These are phyloP conservation scores for Apotomis capreana DNA, from an alignment of 2,888 invertebrate genomes.

Conservation along the genomic window DNA sequence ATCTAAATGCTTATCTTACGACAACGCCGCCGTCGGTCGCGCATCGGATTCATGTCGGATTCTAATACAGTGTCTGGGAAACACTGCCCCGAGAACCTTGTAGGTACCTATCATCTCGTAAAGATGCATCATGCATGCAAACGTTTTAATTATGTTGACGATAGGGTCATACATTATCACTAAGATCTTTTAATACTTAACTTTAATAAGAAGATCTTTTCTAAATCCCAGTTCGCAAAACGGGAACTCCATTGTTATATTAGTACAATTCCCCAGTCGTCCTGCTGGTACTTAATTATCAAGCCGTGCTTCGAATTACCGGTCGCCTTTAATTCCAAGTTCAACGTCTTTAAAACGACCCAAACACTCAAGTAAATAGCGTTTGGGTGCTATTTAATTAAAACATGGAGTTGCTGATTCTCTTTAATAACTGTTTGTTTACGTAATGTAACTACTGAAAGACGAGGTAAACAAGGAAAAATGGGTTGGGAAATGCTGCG, in stretches of 20 bases:
- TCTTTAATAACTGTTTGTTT: slow-evolving; percentile 3
- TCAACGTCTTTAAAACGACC: not conserved
- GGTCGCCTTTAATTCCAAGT: slow-evolving; percentile 13
- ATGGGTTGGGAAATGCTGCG: not conserved
- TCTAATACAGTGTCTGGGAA: too few relatives aligned
- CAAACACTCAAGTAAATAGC: not conserved
- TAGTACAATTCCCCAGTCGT: slow-evolving; percentile 9
- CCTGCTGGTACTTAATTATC: slow-evolving; percentile 12
- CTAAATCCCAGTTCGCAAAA: slow-evolving; percentile 10
- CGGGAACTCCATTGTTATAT: slow-evolving; percentile 14
- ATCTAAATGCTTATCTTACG: too few relatives aligned
- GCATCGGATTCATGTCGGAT: too few relatives aligned
- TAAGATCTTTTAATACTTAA: not conserved
- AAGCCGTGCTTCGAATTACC: slow-evolving; percentile 20
- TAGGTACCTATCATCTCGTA: too few relatives aligned
- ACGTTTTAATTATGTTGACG: too few relatives aligned
- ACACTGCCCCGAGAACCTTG: too few relatives aligned
- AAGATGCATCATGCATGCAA: too few relatives aligned
- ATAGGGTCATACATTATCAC: too few relatives aligned
- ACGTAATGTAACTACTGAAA: not conserved
- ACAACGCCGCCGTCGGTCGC: too few relatives aligned
- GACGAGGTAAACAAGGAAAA: not conserved
- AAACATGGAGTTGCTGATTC: slow-evolving; percentile 4
- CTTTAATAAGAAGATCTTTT: not conserved
- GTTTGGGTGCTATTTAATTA: slow-evolving; percentile 18